Evolutionary conservation across 1,140 invertebrate species (phyloP).

Genomic region (Philopotamus ludificatus): DNA sequence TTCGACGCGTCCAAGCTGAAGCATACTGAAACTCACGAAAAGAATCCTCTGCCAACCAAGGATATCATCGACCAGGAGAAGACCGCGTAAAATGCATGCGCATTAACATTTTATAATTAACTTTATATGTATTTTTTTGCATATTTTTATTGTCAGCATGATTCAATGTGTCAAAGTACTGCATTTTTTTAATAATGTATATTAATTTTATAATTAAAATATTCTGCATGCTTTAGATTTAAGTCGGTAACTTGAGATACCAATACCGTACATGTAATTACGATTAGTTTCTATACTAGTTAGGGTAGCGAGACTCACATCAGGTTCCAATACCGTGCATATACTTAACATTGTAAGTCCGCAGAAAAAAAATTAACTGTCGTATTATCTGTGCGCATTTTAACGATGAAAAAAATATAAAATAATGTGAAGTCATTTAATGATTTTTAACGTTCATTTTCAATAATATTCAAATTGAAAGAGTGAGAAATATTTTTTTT

Average conservation of each 20-base stretch:
- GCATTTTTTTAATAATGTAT: slow-evolving; percentile 18
- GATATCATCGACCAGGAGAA: slow-evolving; percentile 74
- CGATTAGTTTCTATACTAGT: slow-evolving; percentile 27
- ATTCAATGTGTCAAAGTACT: slow-evolving; percentile 24
- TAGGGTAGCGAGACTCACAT: slow-evolving; percentile 10
- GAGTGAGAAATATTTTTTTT: slow-evolving; percentile 36
- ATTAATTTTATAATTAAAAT: slow-evolving; percentile 7
- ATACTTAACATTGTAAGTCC: no score
- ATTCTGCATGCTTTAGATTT: slow-evolving; percentile 30
- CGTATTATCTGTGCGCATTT: no score
- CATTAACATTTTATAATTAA: not conserved
- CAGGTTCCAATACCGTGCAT: no score
- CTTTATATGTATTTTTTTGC: slow-evolving; percentile 23
- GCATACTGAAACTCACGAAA: slow-evolving; percentile 85
- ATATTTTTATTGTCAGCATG: slow-evolving; percentile 4
- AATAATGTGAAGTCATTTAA: not conserved
- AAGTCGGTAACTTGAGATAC: slow-evolving; percentile 38
- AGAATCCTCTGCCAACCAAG: slow-evolving; percentile 86
- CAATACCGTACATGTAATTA: slow-evolving; percentile 27
- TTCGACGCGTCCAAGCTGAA: slow-evolving; percentile 83
- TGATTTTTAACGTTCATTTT: slow-evolving; percentile 16
- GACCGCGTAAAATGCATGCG: slow-evolving; percentile 55
- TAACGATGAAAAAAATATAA: not conserved
- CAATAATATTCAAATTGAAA: slow-evolving; percentile 11
- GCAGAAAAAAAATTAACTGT: not conserved